phyloP scores from a whole-genome alignment of 2,888 invertebrate species.

The Cremastinae sp. region DNA sequence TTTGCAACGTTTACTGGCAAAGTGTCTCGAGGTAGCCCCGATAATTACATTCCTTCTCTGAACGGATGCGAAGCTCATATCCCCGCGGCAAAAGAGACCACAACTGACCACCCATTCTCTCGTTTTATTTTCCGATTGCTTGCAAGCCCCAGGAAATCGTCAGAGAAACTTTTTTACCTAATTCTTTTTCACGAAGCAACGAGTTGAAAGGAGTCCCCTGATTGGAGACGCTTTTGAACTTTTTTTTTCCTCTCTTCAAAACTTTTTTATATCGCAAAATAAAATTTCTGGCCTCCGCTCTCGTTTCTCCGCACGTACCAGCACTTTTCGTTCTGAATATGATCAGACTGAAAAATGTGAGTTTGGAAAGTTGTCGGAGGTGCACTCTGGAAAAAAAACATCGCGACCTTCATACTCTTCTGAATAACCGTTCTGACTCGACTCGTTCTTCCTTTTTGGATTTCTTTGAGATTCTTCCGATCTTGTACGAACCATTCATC shows the following conservation, averaged over 20 bases:
- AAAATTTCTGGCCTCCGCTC: neutral
- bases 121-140: constrained; percentile 28
- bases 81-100: constrained; percentile 21
- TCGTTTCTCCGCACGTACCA: too few species aligned
- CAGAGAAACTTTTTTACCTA: constrained; percentile 4
- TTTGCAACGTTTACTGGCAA: neutral
- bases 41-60: constrained; percentile 31
- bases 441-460: constrained; percentile 27
- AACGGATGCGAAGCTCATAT: constrained; percentile 14
- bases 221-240: neutral
- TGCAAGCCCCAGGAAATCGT: constrained; percentile 3
- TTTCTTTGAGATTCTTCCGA: constrained; percentile 49
- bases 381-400: constrained; percentile 51
- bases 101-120: constrained; percentile 14
- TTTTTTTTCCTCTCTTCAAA: neutral
- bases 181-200: constrained; percentile 9
- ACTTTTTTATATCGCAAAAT: neutral
- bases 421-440: constrained; percentile 38
- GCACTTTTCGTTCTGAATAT: neutral
- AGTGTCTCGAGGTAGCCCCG: constrained; percentile 1
- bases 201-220: neutral
- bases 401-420: constrained; percentile 39
- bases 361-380: constrained; percentile 44
- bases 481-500: constrained; percentile 26
- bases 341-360: constrained; percentile 34